Evolutionary conservation across 1,140 invertebrate species (phyloP).

Genomic region (Bilobella aurantiaca): DNA sequence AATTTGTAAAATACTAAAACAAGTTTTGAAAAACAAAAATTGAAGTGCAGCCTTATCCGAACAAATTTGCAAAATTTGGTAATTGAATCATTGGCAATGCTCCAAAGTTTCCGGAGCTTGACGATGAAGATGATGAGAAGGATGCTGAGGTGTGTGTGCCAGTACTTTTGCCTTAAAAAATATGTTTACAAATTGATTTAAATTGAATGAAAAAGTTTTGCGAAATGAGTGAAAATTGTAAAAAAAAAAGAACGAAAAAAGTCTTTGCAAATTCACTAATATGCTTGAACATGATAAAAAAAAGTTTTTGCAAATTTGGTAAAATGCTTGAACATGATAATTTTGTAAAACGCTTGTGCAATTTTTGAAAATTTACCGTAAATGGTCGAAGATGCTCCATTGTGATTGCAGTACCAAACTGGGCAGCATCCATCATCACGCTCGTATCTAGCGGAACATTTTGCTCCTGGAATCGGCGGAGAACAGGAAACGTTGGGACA

Average conservation of each 20-base stretch:
- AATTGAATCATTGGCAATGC: not conserved
- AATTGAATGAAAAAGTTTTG: not conserved
- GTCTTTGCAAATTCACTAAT: not conserved
- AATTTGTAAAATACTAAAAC: not conserved
- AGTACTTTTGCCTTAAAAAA: not conserved
- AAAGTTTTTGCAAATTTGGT: no score
- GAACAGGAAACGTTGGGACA: conserved; percentile 15
- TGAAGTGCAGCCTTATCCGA: not conserved
- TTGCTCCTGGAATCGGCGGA: conserved; percentile 11
- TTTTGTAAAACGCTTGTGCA: no score
- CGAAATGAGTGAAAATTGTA: no score
- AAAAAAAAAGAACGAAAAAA: not conserved
- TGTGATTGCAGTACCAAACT: conserved; percentile 12
- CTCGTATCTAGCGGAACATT: conserved; percentile 15
- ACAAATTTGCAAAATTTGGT: not conserved
- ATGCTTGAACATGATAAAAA: not conserved
- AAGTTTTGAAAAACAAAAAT: not conserved
- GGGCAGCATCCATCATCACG: conserved; percentile 15
- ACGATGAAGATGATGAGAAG: not conserved
- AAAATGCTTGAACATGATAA: no score
- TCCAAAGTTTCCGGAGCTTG: not conserved
- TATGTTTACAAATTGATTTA: not conserved
- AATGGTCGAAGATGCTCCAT: conserved; percentile 4
- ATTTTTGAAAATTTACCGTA: no score
- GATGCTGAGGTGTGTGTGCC: not conserved